A percentile compares a stretch with the other conserved stretches of the same genome.
phyloP scores from a whole-genome alignment of 1,140 invertebrate species.

The Teleopsis dalmanni region DNA sequence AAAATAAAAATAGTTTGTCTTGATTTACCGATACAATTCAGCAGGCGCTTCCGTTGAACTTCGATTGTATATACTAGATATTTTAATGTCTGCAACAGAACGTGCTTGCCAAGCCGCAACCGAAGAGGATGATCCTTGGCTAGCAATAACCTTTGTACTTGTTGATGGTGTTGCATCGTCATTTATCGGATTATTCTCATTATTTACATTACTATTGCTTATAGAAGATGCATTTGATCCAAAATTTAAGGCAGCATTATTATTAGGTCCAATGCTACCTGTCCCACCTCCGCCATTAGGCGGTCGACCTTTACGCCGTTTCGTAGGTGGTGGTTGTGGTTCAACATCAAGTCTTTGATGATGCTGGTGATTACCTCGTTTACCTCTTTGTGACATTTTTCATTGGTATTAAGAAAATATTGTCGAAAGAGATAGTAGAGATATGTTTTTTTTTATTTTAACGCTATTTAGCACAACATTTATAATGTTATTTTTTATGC shows the following conservation, averaged over 20 bases:
- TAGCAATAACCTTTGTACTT: slow-evolving; percentile 9
- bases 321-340: slow-evolving; percentile 39
- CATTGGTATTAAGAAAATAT: slow-evolving; percentile 23
- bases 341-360: slow-evolving; percentile 41
- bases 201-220: slow-evolving; percentile 15
- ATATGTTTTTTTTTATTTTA: neutral
- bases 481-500: neutral
- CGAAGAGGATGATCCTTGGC: slow-evolving; percentile 16
- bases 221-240: slow-evolving; percentile 11
- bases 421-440: neutral
- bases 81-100: slow-evolving; percentile 76
- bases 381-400: slow-evolving; percentile 46
- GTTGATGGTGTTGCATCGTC: slow-evolving; percentile 5
- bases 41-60: slow-evolving; percentile 81
- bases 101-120: slow-evolving; percentile 63
- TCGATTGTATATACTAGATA: slow-evolving; percentile 81
- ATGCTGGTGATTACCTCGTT: slow-evolving; percentile 42
- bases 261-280: neutral
- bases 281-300: slow-evolving; percentile 28
- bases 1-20: neutral
- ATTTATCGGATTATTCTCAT: slow-evolving; percentile 4
- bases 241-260: neutral
- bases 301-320: slow-evolving; percentile 41
- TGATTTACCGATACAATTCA: slow-evolving; percentile 63
- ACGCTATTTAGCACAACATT: slow-evolving; percentile 3